These are phyloP conservation scores for Strigamia maritima DNA, from an alignment of 2,888 invertebrate genomes.

Conservation along the genomic window DNA sequence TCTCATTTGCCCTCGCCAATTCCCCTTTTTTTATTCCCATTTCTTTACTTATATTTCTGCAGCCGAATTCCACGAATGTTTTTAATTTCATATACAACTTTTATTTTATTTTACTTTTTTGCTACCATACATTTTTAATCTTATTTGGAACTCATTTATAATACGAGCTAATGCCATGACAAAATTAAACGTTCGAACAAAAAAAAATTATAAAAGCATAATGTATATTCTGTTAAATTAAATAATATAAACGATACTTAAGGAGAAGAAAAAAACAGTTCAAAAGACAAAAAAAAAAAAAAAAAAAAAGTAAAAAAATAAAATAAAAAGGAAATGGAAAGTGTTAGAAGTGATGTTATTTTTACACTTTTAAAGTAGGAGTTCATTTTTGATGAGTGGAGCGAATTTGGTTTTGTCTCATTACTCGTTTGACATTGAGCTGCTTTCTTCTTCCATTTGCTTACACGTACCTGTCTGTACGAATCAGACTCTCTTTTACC, in stretches of 20 bases:
- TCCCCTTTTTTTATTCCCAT: neutral
- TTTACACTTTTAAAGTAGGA: conserved; percentile 4
- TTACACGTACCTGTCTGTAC: conserved; percentile 21
- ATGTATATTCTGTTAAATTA: neutral
- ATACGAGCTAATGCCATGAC: neutral
- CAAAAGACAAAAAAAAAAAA: neutral
- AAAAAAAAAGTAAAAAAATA: neutral
- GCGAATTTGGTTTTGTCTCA: conserved; percentile 29
- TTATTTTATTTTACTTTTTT: neutral
- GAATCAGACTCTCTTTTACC: conserved; percentile 14
- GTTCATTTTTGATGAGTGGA: conserved; percentile 18
- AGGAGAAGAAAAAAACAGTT: neutral
- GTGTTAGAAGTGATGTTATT: neutral
- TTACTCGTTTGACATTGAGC: conserved; percentile 29
- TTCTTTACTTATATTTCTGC: neutral
- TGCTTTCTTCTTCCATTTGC: conserved; percentile 27
- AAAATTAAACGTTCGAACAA: neutral
- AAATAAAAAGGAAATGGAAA: neutral
- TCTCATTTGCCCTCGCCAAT: neutral
- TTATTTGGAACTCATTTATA: conserved; percentile 5
- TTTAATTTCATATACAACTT: neutral
- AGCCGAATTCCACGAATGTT: neutral
- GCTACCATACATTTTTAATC: conserved; percentile 5
- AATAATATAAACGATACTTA: neutral
- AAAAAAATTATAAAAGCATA: neutral